Evolutionary conservation across 2,113 vertebrate species (phyloP).

Genomic region (Scytalopus superciliaris): DNA sequence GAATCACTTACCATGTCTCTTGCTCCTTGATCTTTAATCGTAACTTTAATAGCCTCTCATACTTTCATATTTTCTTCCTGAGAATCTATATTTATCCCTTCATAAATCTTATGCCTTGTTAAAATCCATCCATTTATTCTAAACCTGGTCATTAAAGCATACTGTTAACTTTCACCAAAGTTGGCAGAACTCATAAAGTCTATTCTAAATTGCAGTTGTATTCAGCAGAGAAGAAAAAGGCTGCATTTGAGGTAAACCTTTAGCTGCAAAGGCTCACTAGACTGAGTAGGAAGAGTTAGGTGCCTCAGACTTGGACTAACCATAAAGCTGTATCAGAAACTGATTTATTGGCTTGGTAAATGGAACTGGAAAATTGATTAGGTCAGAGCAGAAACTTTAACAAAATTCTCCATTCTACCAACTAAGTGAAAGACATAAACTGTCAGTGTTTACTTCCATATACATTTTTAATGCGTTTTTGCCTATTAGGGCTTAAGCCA

Average conservation of each 20-base stretch:
- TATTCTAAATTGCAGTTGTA: not conserved
- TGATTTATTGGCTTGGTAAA: not conserved
- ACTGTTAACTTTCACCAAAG: not conserved
- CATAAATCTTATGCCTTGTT: constrained; percentile 1
- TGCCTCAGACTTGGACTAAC: not conserved
- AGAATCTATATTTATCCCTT: constrained; percentile 15
- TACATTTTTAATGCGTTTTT: not conserved
- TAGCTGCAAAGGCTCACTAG: not conserved
- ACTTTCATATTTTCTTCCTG: not conserved
- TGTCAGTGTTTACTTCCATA: not conserved
- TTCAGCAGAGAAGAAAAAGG: not conserved
- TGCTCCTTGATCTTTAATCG: not conserved
- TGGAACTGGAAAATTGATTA: not conserved
- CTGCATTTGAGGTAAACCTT: not conserved
- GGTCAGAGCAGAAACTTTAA: not conserved
- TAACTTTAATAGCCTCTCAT: constrained; percentile 7
- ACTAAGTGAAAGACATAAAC: not conserved
- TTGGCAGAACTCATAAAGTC: not conserved
- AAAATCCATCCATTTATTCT: not conserved
- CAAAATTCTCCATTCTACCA: not conserved
- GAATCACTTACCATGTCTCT: constrained; percentile 4
- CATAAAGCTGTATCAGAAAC: not conserved
- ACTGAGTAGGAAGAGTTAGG: not conserved
- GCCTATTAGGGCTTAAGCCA: not conserved
- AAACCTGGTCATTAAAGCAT: not conserved